These are phyloP conservation scores for Pentamera pediparva DNA, from an alignment of 53 echinoderm and acorn worm genomes.

Conservation along the genomic window DNA sequence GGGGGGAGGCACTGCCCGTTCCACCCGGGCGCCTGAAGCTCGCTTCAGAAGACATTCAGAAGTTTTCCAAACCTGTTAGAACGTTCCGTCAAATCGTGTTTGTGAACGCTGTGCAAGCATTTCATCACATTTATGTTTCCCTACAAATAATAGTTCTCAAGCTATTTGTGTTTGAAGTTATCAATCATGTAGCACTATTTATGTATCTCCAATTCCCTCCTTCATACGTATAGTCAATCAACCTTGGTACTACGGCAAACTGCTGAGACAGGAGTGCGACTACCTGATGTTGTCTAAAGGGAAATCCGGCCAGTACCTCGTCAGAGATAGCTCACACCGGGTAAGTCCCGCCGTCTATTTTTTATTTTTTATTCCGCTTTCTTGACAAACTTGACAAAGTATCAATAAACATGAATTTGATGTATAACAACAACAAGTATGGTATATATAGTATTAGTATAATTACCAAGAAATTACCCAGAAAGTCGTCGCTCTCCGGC, in stretches of 20 bases:
- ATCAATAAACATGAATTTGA: too few species aligned
- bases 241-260: constrained; percentile 89
- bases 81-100: background rate
- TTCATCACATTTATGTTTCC: background rate
- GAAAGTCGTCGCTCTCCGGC: too few species aligned
- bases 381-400: background rate
- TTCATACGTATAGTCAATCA: constrained; percentile 52
- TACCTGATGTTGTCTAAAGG: constrained; percentile 90
- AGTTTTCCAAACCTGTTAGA: background rate
- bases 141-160: too few species aligned
- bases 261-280: constrained; percentile 91
- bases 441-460: too few species aligned
- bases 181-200: background rate
- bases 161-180: background rate
- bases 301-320: constrained; percentile 82
- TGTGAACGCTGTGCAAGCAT: background rate
- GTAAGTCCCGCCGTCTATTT: too few species aligned
- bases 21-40: too few species aligned
- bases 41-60: background rate
- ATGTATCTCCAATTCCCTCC: background rate
- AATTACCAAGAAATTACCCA: too few species aligned
- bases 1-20: too few species aligned
- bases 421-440: too few species aligned
- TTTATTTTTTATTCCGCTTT: background rate
- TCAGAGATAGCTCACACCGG: constrained; percentile 92